Evolutionary conservation across 1,140 invertebrate genomes (phyloP), one percentile per base, ranked within the genome.

Genomic region (Pachypeltis micranthus): DNA sequence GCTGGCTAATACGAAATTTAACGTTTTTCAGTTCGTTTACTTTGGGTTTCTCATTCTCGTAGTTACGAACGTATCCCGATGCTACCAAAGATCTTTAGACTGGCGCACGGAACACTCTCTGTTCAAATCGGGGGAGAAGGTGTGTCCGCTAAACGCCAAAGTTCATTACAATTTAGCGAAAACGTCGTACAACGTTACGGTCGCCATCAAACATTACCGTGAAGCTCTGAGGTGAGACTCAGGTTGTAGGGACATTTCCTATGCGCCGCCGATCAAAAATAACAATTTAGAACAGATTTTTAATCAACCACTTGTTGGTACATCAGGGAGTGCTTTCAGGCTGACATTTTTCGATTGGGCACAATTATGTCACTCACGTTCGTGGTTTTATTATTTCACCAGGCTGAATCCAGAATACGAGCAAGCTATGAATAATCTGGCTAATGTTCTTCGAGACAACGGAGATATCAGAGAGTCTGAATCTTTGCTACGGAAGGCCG

Each of bases 401-500:
- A 87, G 86, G 65, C 75, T 98, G 19, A 84, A 94, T 80, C 91
- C 92, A 7, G 76, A 85, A 19, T 98, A 98, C 75, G 91, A 95
- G 75, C 92, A 96, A 76, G 94, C 95, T 0, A 90, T 97, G 84
- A 98, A 98, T 74, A 98, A 98, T 77, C 80, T 97, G 47, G 94
- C 90, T 0, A 97, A 98, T 78, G 79, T 98, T 60, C 78, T 95
- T 27, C 88, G 93, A 71, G 87, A 93, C 70, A 76, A 82, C 64
- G 85, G 85, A 19, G 74, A 86, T 44, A 81, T 84, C 59, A 63
- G 75, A 19, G 83, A 90, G 74, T 91, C 94, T 23, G 86, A 93
- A 77, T 71, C 73, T 54, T 80, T 92, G 59, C 79, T 97, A 21
- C 76, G 78, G 67, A 80, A 79, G 72, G 91, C 94, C 55, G 75